phyloP scores from a whole-genome alignment of 2,888 invertebrate species.

The Lissonota sp. region DNA sequence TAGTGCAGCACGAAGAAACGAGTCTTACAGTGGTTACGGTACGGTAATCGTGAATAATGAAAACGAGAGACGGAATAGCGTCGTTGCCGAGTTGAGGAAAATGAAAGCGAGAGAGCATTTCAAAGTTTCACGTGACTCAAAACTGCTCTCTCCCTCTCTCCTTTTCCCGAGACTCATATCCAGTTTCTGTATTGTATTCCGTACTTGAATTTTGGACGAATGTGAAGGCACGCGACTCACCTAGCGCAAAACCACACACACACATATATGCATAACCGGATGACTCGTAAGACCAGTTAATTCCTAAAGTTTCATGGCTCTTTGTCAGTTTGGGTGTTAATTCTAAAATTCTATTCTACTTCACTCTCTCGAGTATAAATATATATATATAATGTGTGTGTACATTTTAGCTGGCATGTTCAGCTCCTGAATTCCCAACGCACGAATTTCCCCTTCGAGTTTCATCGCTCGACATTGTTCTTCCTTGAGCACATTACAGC shows the following conservation, averaged over 20 bases:
- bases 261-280: not conserved
- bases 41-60: constrained; percentile 63
- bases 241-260: constrained; percentile 52
- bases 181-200: not conserved
- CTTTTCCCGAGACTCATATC: constrained; percentile 10
- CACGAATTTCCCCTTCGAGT: not conserved
- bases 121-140: constrained; percentile 58
- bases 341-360: constrained; percentile 56
- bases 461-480: too few relatives aligned
- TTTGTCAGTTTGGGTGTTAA: constrained; percentile 55
- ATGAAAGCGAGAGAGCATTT: constrained; percentile 45
- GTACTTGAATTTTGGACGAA: constrained; percentile 10
- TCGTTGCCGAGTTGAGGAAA: constrained; percentile 24
- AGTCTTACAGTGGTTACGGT: constrained; percentile 54
- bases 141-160: too few relatives aligned
- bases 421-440: constrained; percentile 11
- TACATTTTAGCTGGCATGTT: constrained; percentile 16
- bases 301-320: constrained; percentile 67
- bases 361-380: constrained; percentile 11
- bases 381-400: constrained; percentile 11
- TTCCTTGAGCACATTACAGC: too few relatives aligned
- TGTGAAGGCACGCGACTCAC: constrained; percentile 48
- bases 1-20: constrained; percentile 22
- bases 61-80: constrained; percentile 48
- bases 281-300: constrained; percentile 65